Conservation (phyloP, 2,113 vertebrate species). For the Sturnira hondurensis region DNA sequence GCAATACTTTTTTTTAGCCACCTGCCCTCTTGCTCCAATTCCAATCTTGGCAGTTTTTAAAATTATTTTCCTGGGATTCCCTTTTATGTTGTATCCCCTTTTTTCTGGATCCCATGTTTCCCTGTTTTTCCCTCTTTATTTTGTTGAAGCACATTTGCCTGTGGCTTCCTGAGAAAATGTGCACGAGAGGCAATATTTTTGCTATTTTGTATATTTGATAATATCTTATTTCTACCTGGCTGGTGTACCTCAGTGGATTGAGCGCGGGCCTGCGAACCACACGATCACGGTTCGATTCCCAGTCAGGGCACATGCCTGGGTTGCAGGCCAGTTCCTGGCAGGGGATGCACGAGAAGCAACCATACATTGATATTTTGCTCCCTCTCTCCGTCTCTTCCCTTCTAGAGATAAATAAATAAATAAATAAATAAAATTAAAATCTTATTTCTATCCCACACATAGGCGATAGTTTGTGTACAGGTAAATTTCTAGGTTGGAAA, state of each 20-base stretch:
- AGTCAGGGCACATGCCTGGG: no score
- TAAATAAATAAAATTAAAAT: no score
- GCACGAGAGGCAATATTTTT: neutral
- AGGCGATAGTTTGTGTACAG: neutral
- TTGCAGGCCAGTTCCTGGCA: no score
- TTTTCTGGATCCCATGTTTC: neutral
- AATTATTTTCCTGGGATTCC: neutral
- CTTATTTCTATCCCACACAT: neutral
- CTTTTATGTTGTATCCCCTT: neutral
- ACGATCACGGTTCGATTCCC: no score
- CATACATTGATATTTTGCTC: no score
- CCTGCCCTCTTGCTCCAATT: neutral
- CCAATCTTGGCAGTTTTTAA: neutral
- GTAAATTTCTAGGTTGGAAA: neutral
- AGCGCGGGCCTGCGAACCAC: no score
- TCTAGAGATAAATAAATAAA: no score
- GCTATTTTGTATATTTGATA: constrained; percentile 8
- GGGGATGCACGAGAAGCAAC: no score
- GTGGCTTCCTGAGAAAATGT: neutral
- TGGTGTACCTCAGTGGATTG: no score
- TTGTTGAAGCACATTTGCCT: neutral
- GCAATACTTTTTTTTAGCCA: neutral
- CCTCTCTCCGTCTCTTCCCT: no score
- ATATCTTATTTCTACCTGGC: neutral
- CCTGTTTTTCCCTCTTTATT: neutral